Percentiles rank a stretch among this genome's conserved stretches.
Conservation (phyloP, 2,888 invertebrate genomes). For the Choristoneura rosaceana region DNA sequence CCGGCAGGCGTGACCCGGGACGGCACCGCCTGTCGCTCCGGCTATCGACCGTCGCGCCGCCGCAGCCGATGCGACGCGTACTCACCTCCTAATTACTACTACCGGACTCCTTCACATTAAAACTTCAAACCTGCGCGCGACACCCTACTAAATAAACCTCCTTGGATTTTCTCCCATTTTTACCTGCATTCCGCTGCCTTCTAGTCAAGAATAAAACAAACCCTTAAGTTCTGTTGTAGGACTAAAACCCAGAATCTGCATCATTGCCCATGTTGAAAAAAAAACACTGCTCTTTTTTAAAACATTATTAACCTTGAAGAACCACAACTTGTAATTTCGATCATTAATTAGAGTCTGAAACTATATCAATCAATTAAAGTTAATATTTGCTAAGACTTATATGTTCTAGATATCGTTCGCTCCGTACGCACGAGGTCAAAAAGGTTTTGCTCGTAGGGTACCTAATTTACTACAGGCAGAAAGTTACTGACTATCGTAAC, state of each 20-base stretch:
- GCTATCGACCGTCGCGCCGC: conserved; percentile 78
- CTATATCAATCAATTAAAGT: too few relatives aligned
- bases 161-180: conserved; percentile 43
- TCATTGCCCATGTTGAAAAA: neutral
- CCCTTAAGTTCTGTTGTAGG: neutral
- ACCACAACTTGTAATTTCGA: too few relatives aligned
- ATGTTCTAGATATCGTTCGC: too few relatives aligned
- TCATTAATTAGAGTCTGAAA: too few relatives aligned
- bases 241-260: neutral
- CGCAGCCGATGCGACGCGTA: conserved; percentile 72
- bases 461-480: too few relatives aligned
- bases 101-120: conserved; percentile 65
- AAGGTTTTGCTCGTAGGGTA: too few relatives aligned
- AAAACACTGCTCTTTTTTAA: too few relatives aligned
- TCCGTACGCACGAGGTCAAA: too few relatives aligned
- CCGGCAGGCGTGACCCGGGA: conserved; percentile 74
- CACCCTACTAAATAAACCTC: conserved; percentile 54
- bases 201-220: neutral
- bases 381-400: too few relatives aligned
- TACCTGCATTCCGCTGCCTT: neutral
- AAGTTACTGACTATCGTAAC: too few relatives aligned
- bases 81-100: conserved; percentile 72
- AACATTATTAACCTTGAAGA: too few relatives aligned
- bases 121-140: conserved; percentile 68
- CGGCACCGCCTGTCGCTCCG: conserved; percentile 76